A percentile compares a stretch with the other conserved stretches of the same genome.
These are phyloP conservation scores for Machimus atricapillus DNA, from an alignment of 2,888 invertebrate genomes.

Conservation along the genomic window DNA sequence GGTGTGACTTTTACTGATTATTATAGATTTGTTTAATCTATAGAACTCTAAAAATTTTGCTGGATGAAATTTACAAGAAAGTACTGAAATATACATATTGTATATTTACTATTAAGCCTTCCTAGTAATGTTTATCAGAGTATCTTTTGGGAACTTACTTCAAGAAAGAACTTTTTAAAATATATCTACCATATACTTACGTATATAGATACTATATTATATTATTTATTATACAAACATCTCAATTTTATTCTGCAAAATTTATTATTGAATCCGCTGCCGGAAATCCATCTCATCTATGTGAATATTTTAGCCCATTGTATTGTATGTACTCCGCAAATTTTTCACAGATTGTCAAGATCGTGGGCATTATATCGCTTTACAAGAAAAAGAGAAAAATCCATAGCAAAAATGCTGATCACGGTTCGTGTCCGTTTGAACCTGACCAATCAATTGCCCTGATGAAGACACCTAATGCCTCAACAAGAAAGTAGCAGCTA, in stretches of 20 bases:
- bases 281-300: background rate
- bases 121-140: no score
- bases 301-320: background rate
- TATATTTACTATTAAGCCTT: no score
- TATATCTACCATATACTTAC: no score
- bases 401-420: slow-evolving; percentile 24
- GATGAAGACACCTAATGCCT: slow-evolving; percentile 31
- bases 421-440: slow-evolving; percentile 18
- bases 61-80: no score
- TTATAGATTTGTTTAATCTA: background rate
- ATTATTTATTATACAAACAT: background rate
- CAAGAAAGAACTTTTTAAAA: no score
- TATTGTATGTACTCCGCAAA: background rate
- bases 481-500: slow-evolving; percentile 33
- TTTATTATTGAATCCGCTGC: background rate
- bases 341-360: background rate
- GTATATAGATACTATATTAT: no score
- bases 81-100: no score
- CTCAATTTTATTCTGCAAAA: background rate
- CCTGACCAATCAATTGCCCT: slow-evolving; percentile 36
- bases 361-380: background rate
- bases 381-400: background rate
- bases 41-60: background rate
- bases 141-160: no score
- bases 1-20: background rate